Base-by-base conservation (phyloP, 2,797 vertebrate genomes). In the Acanthornis magna region DNA sequence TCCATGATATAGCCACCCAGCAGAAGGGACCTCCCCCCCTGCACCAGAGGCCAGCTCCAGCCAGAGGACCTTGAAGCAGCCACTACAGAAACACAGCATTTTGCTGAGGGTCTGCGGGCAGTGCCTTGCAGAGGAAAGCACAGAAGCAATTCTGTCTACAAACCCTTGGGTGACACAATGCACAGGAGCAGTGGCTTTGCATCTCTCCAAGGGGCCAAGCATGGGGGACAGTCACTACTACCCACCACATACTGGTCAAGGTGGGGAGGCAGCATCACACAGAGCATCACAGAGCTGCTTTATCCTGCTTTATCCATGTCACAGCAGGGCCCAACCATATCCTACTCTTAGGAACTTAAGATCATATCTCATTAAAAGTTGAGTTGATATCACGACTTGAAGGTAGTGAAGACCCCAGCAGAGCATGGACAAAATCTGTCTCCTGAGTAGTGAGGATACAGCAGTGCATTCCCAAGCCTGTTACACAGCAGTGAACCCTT, bases 1-100 rank as follows among this genome's bases (percentile, higher is more conserved):
- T 14, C 10, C 70, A 30, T 7, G 5, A 1, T 11, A 5, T 2
- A 2, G 12, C 13, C 23, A 36, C 10, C 1, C 29, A 23, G 23
- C 8, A n/a, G 53, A 23, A 83, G 13, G 3, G 23, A 63, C 10
- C 10, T 32, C 3, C 16, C 16, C 8, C 11, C 7, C 43, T 25
- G 36, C 43, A n/a, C 17, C 48, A 62, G 32, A 50, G 36, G 42
- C 10, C 47, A 47, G 40, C n/a, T 16, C 27, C 42, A 53, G 34
- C 21, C 14, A 13, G 18, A 15, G 29, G 21, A 45, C 27, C 21
- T 54, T 4, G 1, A 43, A 60, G 55, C 3, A 7, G 32, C 43
- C 14, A 11, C 16, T 10, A 16, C 5, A 26, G 51, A n/a, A n/a
- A 51, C 20, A 21, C 10, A 60, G 18, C 3, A 3, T 36, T 71